phyloP scores from a whole-genome alignment of 1,140 invertebrate species.

The Acromyrmex echinatior region DNA sequence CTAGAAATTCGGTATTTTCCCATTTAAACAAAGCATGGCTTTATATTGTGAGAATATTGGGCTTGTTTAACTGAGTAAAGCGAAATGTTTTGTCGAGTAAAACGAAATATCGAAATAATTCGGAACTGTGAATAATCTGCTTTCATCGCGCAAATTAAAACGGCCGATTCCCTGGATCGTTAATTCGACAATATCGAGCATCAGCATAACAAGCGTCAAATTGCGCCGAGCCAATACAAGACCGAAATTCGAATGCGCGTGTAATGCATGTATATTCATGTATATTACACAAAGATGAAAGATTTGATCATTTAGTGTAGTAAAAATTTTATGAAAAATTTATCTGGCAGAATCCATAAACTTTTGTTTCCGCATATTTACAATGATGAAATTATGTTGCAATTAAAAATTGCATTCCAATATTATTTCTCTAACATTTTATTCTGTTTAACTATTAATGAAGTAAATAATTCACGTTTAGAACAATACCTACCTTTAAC shows the following conservation, averaged over 20 bases:
- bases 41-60: constrained; percentile 24
- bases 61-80: constrained; percentile 31
- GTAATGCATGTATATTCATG: neutral
- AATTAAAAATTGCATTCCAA: neutral
- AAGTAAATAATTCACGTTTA: neutral
- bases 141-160: constrained; percentile 79
- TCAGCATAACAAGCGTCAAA: constrained; percentile 75
- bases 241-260: neutral
- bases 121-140: constrained; percentile 61
- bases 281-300: constrained; percentile 4
- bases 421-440: neutral
- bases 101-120: constrained; percentile 69
- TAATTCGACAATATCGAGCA: constrained; percentile 75
- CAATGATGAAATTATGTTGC: neutral
- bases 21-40: constrained; percentile 46
- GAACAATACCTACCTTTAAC: neutral
- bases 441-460: neutral
- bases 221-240: constrained; percentile 56
- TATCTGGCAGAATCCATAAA: neutral
- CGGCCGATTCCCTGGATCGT: constrained; percentile 70
- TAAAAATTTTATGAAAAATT: constrained; percentile 3
- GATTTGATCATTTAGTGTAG: constrained; percentile 10
- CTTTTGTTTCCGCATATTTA: neutral
- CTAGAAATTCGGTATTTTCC: constrained; percentile 37
- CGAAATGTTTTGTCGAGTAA: constrained; percentile 38